Percentiles rank a stretch among this genome's conserved stretches.
Evolutionary conservation across 2,113 vertebrate species (phyloP).

Genomic region (Mastomys natalensis): DNA sequence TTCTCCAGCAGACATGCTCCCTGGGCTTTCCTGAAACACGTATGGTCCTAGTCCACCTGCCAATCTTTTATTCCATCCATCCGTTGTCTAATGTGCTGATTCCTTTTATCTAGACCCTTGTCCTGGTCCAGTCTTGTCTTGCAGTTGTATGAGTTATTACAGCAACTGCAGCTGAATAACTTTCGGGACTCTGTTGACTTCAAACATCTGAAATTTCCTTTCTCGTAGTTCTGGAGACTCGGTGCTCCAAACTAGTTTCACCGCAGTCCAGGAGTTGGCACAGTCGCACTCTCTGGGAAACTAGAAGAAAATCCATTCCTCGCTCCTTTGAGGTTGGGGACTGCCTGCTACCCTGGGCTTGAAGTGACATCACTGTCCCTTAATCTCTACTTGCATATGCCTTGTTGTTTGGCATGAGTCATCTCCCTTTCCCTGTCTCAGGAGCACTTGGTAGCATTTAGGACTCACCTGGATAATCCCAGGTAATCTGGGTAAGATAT

Average conservation of each 20-base stretch:
- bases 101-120: neutral
- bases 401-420: neutral
- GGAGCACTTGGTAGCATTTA: neutral
- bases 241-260: neutral
- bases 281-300: accelerated
- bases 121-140: neutral
- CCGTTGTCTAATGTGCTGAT: neutral
- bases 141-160: neutral
- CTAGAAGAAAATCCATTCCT: neutral
- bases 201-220: neutral
- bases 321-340: neutral
- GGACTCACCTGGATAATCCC: neutral
- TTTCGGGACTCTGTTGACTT: neutral
- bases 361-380: neutral
- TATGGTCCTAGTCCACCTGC: neutral
- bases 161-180: neutral
- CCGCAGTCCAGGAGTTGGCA: neutral
- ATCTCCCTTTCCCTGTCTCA: neutral
- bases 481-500: neutral
- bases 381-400: neutral
- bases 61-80: neutral
- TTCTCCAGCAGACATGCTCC: neutral
- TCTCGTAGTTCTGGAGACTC: neutral
- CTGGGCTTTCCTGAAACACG: neutral
- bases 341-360: neutral